Conservation (phyloP, 2,113 vertebrate species). For the Calyptomena viridis region DNA sequence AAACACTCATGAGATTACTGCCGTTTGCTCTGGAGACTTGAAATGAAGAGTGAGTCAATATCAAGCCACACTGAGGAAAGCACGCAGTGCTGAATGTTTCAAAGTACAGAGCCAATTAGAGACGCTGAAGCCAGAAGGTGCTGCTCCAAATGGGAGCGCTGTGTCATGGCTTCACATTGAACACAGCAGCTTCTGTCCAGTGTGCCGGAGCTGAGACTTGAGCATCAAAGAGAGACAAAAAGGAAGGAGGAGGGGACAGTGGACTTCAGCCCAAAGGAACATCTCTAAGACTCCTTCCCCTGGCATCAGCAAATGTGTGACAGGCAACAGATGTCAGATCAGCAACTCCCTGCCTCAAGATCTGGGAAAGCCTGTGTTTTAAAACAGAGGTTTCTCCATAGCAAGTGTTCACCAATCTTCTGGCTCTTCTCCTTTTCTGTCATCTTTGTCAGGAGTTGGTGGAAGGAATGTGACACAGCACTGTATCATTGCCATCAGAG, state of each 20-base stretch:
- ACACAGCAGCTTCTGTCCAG: neutral
- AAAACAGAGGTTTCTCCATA: neutral
- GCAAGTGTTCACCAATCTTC: neutral
- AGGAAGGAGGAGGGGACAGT: neutral
- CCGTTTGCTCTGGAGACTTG: neutral
- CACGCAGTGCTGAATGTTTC: neutral
- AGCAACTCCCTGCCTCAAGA: neutral
- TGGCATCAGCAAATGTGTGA: neutral
- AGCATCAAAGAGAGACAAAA: neutral
- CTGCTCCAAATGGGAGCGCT: neutral
- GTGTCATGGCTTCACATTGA: neutral
- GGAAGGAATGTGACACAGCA: neutral
- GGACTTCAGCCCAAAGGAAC: neutral
- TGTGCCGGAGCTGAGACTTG: neutral
- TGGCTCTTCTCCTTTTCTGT: neutral
- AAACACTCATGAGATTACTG: neutral
- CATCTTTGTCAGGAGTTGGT: neutral
- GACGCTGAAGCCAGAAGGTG: slow-evolving; percentile 6
- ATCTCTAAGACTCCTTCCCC: neutral
- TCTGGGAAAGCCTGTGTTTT: neutral
- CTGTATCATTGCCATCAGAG: neutral
- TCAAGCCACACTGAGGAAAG: neutral
- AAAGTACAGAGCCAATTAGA: slow-evolving; percentile 20
- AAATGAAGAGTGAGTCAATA: neutral
- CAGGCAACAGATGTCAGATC: neutral